Conservation (phyloP, 2,888 invertebrate species). For the Gasteruption jaculator region DNA sequence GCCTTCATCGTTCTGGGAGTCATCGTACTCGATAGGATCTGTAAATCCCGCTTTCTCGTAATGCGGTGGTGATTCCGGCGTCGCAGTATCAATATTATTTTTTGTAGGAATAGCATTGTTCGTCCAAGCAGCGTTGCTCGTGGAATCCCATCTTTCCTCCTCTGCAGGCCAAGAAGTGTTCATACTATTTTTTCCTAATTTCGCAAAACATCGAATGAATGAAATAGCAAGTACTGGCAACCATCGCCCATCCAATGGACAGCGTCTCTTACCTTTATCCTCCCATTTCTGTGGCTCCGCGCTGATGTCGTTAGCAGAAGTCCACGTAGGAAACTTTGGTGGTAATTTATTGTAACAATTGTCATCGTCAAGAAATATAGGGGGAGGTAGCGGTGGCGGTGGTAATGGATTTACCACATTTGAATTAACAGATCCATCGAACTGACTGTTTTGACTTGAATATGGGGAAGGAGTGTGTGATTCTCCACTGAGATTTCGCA, state of each 20-base stretch:
- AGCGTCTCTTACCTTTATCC: slow-evolving; percentile 37
- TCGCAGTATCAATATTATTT: slow-evolving; percentile 50
- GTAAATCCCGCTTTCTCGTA: slow-evolving; percentile 61
- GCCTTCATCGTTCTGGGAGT: slow-evolving; percentile 50
- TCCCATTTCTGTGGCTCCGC: slow-evolving; percentile 44
- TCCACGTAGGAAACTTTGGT: slow-evolving; percentile 53
- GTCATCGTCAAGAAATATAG: slow-evolving; percentile 48
- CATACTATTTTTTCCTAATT: slow-evolving; percentile 41
- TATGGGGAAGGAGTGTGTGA: slow-evolving; percentile 47
- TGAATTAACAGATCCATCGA: slow-evolving; percentile 33
- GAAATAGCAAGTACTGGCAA: background rate
- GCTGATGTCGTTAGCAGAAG: slow-evolving; percentile 40
- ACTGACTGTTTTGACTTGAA: slow-evolving; percentile 47
- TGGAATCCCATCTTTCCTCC: slow-evolving; percentile 42
- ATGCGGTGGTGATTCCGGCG: slow-evolving; percentile 65
- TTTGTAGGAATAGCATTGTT: slow-evolving; percentile 29
- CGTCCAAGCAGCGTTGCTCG: slow-evolving; percentile 40
- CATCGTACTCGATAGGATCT: slow-evolving; percentile 62
- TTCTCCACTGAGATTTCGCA: slow-evolving; percentile 37
- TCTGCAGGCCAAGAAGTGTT: slow-evolving; percentile 42
- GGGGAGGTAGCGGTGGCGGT: slow-evolving; percentile 49
- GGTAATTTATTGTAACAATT: slow-evolving; percentile 50
- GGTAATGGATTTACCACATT: slow-evolving; percentile 41
- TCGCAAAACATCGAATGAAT: too few relatives aligned
- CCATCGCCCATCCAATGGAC: too few relatives aligned